A percentile compares a stretch with the other conserved stretches of the same genome.
Evolutionary conservation across 1,140 invertebrate species (phyloP).

Genomic region (Lordiphosa stackelbergi): DNA sequence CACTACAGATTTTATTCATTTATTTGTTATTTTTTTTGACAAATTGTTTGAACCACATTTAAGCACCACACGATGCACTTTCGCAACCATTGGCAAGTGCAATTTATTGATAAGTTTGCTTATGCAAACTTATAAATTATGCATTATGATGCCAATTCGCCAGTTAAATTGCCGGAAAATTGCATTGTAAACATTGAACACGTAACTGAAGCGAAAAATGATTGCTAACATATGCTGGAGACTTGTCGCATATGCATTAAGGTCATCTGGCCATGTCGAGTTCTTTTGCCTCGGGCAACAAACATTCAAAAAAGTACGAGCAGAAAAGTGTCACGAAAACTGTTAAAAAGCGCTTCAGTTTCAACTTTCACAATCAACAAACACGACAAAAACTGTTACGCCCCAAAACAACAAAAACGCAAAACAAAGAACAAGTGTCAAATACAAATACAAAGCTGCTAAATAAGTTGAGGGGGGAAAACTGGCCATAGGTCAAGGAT

Average conservation of each 20-base stretch:
- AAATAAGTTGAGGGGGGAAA: constrained; percentile 37
- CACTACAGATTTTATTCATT: too few species aligned
- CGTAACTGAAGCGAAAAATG: constrained; percentile 10
- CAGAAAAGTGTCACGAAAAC: constrained; percentile 61
- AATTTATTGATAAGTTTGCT: constrained; percentile 47
- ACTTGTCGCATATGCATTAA: constrained; percentile 48
- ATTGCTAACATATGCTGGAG: constrained; percentile 11
- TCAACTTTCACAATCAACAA: constrained; percentile 71
- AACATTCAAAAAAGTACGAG: constrained; percentile 17
- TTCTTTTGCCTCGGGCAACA: constrained; percentile 18
- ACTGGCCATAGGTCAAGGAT: constrained; percentile 4
- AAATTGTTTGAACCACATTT: too few species aligned
- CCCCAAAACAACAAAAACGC: neutral
- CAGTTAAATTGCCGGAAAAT: constrained; percentile 60
- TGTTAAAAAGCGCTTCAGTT: constrained; percentile 70
- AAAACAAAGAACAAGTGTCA: constrained; percentile 57
- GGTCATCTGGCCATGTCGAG: constrained; percentile 29
- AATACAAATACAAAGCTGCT: constrained; percentile 52
- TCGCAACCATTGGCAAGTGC: constrained; percentile 46
- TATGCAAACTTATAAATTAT: constrained; percentile 30
- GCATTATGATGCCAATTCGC: constrained; percentile 36
- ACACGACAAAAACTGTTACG: constrained; percentile 67
- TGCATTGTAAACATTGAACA: constrained; percentile 40
- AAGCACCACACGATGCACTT: constrained; percentile 11
- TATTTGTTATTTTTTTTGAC: too few species aligned